Evolutionary conservation across 2,888 invertebrate species (phyloP).

Genomic region (Acleris emargana): DNA sequence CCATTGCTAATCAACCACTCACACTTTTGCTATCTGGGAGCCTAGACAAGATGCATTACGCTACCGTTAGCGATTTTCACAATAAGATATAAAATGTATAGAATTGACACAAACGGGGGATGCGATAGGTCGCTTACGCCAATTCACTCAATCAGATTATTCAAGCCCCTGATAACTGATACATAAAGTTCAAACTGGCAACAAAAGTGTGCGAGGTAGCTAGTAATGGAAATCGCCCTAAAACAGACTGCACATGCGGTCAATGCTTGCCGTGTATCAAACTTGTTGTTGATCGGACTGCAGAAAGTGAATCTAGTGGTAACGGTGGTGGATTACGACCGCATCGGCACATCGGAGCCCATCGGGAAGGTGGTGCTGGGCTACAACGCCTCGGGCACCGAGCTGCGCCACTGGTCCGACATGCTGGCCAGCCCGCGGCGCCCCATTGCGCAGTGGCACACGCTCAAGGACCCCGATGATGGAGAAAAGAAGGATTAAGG

Average conservation of each 20-base stretch:
- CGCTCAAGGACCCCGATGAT: constrained; percentile 98
- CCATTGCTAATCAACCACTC: no score
- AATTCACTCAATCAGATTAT: no score
- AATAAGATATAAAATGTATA: no score
- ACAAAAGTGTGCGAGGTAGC: no score
- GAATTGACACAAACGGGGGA: no score
- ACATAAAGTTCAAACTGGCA: no score
- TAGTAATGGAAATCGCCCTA: background rate
- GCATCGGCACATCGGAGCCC: constrained; percentile 99
- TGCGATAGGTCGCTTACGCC: no score
- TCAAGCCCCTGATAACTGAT: no score
- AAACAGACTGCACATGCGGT: background rate
- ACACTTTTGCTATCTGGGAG: no score
- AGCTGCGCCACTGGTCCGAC: constrained; percentile 99
- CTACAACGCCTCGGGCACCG: constrained; percentile 98
- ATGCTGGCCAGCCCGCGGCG: constrained; percentile 99
- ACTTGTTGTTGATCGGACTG: constrained; percentile 53
- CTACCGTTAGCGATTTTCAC: no score
- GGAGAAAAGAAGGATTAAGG: constrained; percentile 92
- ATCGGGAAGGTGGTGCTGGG: constrained; percentile 99
- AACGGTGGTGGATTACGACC: constrained; percentile 99
- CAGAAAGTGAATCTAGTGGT: constrained; percentile 99
- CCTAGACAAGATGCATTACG: no score
- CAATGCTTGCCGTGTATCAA: constrained; percentile 8
- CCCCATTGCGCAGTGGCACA: constrained; percentile 99